Base-by-base conservation (phyloP, 2,113 vertebrate species). In the Heterotis niloticus region DNA sequence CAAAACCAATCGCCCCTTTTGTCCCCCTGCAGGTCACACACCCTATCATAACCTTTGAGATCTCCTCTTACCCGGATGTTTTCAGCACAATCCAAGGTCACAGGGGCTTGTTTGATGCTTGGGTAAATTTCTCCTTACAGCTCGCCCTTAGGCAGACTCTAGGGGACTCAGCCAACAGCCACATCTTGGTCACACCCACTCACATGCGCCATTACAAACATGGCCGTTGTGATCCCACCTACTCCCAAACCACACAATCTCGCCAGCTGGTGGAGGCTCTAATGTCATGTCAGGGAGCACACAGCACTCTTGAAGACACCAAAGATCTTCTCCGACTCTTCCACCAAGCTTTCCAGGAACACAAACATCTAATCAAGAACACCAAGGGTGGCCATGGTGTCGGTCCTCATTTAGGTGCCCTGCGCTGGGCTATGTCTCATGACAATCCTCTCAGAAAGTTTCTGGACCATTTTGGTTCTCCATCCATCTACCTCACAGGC, bases 131-230 rank as follows among this genome's bases (percentile, higher is more conserved):
- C 70, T 89, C 92, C 72, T 84, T 94, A 83, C 93, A 94, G 80
- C 90, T 93, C 10, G 90, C 91, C 64, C 84, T 94, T 29, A 89
- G 76, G 75, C 90, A 92, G 76, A 90, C 85, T 62, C 82, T 92
- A 67, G 91, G 90, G 5, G 89, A 91, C 70, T 78, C 85, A 20
- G 88, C 90, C 72, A 64, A 78, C 71, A 81, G 68, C 62, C 88
- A 89, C 66, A 87, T 94, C 0, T 81, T 94, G 70, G 91, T 94
- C 68, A 94, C 93, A 5, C 93, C 93, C 4, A 92, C 93, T 44
- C 93, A 94, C 75, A 91, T 93, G 91, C 90, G 93, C 5, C 93
- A 94, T 85, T 93, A 89, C 82, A 92, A 91, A 84, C 92, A 93
- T 71, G 92, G 92, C 64, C 90, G 92, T 20, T 94, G 93, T 81